A percentile compares a stretch with the other conserved stretches of the same genome.
phyloP scores from a whole-genome alignment of 2,797 vertebrate species.

The Tragopan temminckii region DNA sequence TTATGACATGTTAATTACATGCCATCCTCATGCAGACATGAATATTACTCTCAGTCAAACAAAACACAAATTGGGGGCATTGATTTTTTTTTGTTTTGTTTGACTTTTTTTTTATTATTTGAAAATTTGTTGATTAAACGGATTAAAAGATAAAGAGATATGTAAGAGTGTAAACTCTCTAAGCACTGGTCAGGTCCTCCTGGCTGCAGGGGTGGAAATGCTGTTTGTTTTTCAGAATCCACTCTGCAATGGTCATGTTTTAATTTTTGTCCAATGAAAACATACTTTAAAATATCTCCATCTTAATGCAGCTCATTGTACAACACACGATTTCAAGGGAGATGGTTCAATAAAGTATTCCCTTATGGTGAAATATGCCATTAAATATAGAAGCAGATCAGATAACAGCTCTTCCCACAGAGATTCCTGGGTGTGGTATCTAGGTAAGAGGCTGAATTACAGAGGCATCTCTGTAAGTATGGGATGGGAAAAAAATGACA shows the following conservation, averaged over 20 bases:
- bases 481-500: constrained; percentile 13
- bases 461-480: constrained; percentile 54
- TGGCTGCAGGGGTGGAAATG: background rate
- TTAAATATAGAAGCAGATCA: constrained; percentile 86
- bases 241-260: background rate
- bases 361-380: constrained; percentile 75
- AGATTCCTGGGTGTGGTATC: constrained; percentile 72
- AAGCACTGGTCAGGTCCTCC: constrained; percentile 19
- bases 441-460: constrained; percentile 75
- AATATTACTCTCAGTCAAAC: constrained; percentile 89
- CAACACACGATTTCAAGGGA: constrained; percentile 73
- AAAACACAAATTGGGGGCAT: constrained; percentile 87
- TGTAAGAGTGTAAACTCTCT: constrained; percentile 59
- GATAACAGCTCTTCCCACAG: constrained; percentile 65
- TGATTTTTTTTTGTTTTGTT: constrained; percentile 68
- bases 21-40: constrained; percentile 94
- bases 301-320: constrained; percentile 14
- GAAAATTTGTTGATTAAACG: constrained; percentile 72
- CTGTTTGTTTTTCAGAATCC: background rate
- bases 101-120: background rate
- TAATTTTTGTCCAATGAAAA: background rate
- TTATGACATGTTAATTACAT: constrained; percentile 99
- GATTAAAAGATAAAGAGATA: constrained; percentile 78
- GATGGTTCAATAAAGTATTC: constrained; percentile 61
- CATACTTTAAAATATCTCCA: background rate